phyloP scores from a whole-genome alignment of 2,888 invertebrate species.

The Smittia sp. region DNA sequence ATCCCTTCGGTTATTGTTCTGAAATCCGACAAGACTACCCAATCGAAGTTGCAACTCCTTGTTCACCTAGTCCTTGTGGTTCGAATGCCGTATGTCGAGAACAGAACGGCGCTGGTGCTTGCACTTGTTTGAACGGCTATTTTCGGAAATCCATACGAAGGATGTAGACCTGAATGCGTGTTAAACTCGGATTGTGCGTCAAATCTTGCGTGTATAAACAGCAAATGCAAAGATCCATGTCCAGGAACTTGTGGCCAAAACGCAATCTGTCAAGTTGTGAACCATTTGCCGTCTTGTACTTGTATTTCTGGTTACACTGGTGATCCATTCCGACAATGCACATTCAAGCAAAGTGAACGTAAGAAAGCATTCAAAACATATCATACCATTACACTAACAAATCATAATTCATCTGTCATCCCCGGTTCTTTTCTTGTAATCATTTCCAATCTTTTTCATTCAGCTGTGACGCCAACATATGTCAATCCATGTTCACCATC shows the following conservation, averaged over 20 bases:
- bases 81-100: conserved; percentile 70
- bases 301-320: conserved; percentile 68
- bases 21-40: conserved; percentile 49
- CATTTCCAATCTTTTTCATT: conserved; percentile 44
- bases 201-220: conserved; percentile 73
- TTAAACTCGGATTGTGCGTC: conserved; percentile 71
- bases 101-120: conserved; percentile 63
- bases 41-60: conserved; percentile 64
- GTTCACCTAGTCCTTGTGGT: conserved; percentile 72
- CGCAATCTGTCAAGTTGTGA: conserved; percentile 72
- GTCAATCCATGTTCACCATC: conserved; percentile 64
- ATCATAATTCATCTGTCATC: conserved; percentile 57
- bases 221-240: conserved; percentile 81
- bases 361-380: conserved; percentile 64
- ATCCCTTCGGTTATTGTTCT: conserved; percentile 75
- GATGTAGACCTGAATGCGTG: conserved; percentile 72
- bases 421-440: conserved; percentile 62
- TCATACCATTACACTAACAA: conserved; percentile 53
- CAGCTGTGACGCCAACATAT: no score
- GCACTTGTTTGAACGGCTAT: conserved; percentile 68
- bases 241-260: conserved; percentile 78
- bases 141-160: conserved; percentile 76
- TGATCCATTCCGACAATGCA: conserved; percentile 70
- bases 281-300: conserved; percentile 65
- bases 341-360: conserved; percentile 54